phyloP scores from a whole-genome alignment of 2,113 vertebrate genomes.

The Percina caprodes region DNA sequence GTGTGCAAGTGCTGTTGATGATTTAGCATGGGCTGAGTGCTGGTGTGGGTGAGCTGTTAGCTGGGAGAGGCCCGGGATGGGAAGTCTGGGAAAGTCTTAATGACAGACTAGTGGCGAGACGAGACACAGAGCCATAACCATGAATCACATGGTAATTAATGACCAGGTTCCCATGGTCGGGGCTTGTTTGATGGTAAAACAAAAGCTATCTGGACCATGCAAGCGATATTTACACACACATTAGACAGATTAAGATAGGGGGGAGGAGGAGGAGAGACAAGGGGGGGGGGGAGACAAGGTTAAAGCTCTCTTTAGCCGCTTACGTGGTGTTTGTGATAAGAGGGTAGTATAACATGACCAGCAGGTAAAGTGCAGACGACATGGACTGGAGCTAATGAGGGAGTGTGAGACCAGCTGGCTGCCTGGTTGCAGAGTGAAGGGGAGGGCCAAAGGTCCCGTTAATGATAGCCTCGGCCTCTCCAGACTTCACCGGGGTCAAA shows the following conservation, averaged over 20 bases:
- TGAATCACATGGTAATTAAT: constrained; percentile 77
- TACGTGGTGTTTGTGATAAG: constrained; percentile 54
- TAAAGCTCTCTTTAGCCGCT: constrained; percentile 49
- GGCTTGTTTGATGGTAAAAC: constrained; percentile 74
- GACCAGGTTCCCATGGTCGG: constrained; percentile 73
- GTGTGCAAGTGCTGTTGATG: constrained; percentile 28
- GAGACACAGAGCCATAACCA: constrained; percentile 73
- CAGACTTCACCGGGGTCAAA: constrained; percentile 47
- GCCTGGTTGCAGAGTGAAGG: constrained; percentile 39
- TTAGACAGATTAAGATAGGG: constrained; percentile 70
- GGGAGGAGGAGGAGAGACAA: background rate
- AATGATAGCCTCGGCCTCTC: constrained; percentile 57
- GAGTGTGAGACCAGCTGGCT: constrained; percentile 57
- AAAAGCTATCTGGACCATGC: constrained; percentile 72
- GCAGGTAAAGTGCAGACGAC: constrained; percentile 57
- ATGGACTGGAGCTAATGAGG: constrained; percentile 63
- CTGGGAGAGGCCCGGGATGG: constrained; percentile 71
- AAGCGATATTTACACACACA: constrained; percentile 73
- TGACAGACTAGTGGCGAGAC: constrained; percentile 72
- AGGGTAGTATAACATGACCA: constrained; percentile 34
- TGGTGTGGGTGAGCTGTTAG: constrained; percentile 57
- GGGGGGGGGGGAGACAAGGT: constrained; percentile 10
- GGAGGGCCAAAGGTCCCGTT: constrained; percentile 57
- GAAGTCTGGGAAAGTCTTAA: constrained; percentile 80
- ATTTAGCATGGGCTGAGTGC: constrained; percentile 29